Evolutionary conservation across 2,888 invertebrate genomes (phyloP), one percentile per base, ranked within the genome.

Genomic region (Oasisia sp.): DNA sequence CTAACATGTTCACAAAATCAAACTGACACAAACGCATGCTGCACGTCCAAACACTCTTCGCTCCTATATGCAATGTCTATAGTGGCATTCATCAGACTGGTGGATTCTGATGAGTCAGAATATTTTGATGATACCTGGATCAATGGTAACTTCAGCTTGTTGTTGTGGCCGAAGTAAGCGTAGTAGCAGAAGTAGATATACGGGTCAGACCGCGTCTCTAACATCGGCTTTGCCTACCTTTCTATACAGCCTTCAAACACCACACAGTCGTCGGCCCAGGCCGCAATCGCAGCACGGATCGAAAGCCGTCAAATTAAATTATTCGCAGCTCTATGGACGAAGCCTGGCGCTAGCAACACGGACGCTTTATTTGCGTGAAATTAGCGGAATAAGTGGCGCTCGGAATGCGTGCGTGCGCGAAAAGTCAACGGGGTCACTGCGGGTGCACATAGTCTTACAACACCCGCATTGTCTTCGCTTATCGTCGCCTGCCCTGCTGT

Each of bases 231-330:
- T 74, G 12, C 50, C 2, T 74, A 19, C 74, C 74, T 74, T 74
- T 74, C 74, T 74, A 74, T 9, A 74, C 14, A 19, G 27, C 74
- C 58, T 58, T 19, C 14, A 14, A 27, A 58, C 58, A 14, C 14
- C n/a, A 56, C 74, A 27, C 74, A 19, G n/a, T 74, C 74, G 27
- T 19, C 11, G 9, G 2, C 14, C 27, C 74, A 74, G 5, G 27
- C 74, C 74, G 74, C 74, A 74, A 74, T 74, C 74, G 3, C 27
- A n/a, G 27, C 74, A 74, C 74, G 74, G 74, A 74, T 74, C 74
- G 74, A 74, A 74, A 74, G 74, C 74, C 74, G 74, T 74, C 74
- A 74, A 74, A 74, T 74, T 74, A 74, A 74, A 74, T 74, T 74
- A 74, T 74, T 74, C 74, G 74, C 74, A 74, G 27, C 19, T 27